Percentiles rank a stretch among this genome's conserved stretches.
These are phyloP conservation scores for Dolichomitus sp. DNA, from an alignment of 2,888 invertebrate species.

Conservation along the genomic window DNA sequence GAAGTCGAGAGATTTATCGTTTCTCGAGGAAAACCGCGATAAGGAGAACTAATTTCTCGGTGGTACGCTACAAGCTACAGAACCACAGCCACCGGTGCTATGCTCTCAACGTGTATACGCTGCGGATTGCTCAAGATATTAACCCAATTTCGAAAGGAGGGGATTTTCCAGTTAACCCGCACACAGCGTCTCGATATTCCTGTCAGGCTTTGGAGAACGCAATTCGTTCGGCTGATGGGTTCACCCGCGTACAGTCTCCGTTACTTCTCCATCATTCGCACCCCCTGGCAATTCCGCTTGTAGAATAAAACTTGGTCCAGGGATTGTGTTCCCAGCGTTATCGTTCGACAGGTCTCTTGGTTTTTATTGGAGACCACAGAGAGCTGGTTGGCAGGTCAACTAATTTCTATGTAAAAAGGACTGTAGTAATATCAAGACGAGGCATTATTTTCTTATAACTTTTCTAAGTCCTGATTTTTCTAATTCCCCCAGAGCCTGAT, in stretches of 20 bases:
- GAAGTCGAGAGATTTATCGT: slow-evolving; percentile 59
- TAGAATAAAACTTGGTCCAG: not conserved
- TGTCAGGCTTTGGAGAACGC: slow-evolving; percentile 26
- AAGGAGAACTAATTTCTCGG: slow-evolving; percentile 62
- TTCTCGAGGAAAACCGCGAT: slow-evolving; percentile 61
- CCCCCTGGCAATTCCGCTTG: slow-evolving; percentile 5
- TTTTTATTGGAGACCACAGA: not conserved
- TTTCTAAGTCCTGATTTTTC: too few species aligned
- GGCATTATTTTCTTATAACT: too few species aligned
- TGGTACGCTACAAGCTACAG: slow-evolving; percentile 26
- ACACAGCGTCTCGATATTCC: slow-evolving; percentile 28
- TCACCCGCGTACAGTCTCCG: slow-evolving; percentile 25
- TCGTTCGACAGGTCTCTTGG: not conserved
- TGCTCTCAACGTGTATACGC: not conserved
- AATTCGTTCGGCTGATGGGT: slow-evolving; percentile 28
- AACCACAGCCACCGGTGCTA: slow-evolving; percentile 8
- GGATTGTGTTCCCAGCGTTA: not conserved
- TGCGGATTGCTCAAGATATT: slow-evolving; percentile 42
- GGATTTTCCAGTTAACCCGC: slow-evolving; percentile 29
- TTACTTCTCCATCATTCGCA: slow-evolving; percentile 45
- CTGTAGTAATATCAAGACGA: too few species aligned
- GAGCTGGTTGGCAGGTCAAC: not conserved
- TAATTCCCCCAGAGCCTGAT: too few species aligned
- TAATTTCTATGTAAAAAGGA: too few species aligned
- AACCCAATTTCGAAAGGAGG: slow-evolving; percentile 35